Evolutionary conservation across 2,797 vertebrate species (phyloP).

Genomic region (Propithecus perrieri): DNA sequence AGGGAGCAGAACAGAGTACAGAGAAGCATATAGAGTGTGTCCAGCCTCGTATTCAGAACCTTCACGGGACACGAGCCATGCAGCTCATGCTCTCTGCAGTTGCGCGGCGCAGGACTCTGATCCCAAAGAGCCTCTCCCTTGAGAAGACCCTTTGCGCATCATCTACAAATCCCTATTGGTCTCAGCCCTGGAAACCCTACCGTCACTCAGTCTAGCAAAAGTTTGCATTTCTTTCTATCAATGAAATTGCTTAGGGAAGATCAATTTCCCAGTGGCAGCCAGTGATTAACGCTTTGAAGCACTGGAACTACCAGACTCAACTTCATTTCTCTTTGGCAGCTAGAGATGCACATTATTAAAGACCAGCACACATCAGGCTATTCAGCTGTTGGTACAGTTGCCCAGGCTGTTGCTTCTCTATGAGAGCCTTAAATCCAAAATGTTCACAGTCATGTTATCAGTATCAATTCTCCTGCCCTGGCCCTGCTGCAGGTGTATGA

Average conservation of each 20-base stretch:
- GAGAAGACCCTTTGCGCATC: background rate
- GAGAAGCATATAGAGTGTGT: fast-evolving
- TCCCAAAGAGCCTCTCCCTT: background rate
- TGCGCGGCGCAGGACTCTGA: background rate
- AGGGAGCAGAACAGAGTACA: background rate
- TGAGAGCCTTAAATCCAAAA: background rate
- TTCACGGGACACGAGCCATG: background rate
- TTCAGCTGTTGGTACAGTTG: fast-evolving
- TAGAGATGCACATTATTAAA: background rate
- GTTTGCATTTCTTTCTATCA: background rate
- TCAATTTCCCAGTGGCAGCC: background rate
- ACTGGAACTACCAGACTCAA: background rate
- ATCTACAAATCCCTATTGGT: background rate
- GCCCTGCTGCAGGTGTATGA: conserved; percentile 90
- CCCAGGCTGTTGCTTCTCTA: background rate
- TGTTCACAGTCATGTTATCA: background rate
- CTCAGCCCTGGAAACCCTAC: background rate
- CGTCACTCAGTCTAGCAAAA: background rate
- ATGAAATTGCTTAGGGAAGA: background rate
- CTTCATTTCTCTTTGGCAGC: background rate
- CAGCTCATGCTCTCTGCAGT: fast-evolving
- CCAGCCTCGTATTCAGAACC: background rate
- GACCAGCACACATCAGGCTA: background rate
- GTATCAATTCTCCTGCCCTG: background rate
- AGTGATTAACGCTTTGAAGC: background rate